Evolutionary conservation across 1,140 invertebrate species (phyloP).

Genomic region (Aphis gossypii): DNA sequence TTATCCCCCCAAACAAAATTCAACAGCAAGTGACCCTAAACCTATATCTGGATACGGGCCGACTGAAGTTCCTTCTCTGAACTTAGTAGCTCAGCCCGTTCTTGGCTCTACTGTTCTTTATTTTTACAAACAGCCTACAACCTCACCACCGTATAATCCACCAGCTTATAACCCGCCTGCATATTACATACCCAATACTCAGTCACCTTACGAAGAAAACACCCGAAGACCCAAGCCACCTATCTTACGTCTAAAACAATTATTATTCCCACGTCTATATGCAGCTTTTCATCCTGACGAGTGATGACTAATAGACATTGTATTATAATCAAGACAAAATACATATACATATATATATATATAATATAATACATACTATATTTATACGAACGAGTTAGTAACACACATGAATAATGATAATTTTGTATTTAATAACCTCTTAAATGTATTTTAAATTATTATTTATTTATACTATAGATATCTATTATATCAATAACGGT

Average conservation of each 20-base stretch:
- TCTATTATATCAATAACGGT: constrained; percentile 14
- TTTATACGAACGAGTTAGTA: neutral
- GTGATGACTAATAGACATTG: neutral
- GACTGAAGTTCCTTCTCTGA: neutral
- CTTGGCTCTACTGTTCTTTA: constrained; percentile 25
- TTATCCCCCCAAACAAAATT: neutral
- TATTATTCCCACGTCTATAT: constrained; percentile 43
- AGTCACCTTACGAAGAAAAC: neutral
- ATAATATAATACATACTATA: too few species aligned
- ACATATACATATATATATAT: neutral
- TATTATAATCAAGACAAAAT: neutral
- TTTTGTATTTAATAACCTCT: neutral
- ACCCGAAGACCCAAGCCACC: constrained; percentile 17
- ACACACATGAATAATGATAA: neutral
- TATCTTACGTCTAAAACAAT: constrained; percentile 24
- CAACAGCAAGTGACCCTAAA: neutral
- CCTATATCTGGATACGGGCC: constrained; percentile 37
- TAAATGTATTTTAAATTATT: constrained; percentile 20
- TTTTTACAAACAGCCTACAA: constrained; percentile 21
- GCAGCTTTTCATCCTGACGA: constrained; percentile 49
- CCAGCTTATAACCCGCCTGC: neutral
- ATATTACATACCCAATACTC: constrained; percentile 16
- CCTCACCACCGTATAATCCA: neutral
- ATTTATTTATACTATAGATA: neutral
- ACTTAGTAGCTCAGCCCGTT: constrained; percentile 24